Evolutionary conservation across 2,888 invertebrate species (phyloP), one percentile per base, ranked within the genome.

Genomic region (Carpatolechia fugitivella): DNA sequence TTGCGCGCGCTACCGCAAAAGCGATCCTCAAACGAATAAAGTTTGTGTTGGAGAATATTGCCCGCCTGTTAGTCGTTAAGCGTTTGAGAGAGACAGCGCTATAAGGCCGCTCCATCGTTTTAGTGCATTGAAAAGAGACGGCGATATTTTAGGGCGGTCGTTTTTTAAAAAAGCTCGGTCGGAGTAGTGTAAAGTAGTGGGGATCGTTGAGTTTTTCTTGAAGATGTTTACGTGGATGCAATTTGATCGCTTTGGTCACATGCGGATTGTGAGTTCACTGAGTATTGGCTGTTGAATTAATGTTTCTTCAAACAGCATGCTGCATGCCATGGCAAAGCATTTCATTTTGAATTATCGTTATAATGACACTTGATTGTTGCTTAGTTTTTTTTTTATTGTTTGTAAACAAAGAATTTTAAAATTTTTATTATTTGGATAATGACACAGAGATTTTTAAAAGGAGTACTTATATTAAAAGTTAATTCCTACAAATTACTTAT

Each of bases 201-300:
- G 88, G 88, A 88, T 88, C 85, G 82, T 81, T 82, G 82, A 85
- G 85, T 87, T 90, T 88, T 89, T 88, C 89, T 88, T 88, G 77
- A 89, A 89, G 90, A 88, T 87, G 87, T 90, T 90, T 88, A 88
- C 84, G 84, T 85, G 85, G 77, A 85, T 81, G 81, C 82, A 82
- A 88, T 87, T 87, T 85, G 85, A 88, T 86, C 88, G 84, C 76
- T 78, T 74, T 65, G 75, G 70, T 78, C 72, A 70, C 74, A 74
- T 73, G 76, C 70, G 70, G 64, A 73, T 72, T 72, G 71, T 81
- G 54, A 52, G 44, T 58, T 30, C 64, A 57, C 3, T 11, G 46
- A 51, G 70, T 65, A 83, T 76, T 86, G 89, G 83, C 62, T 55
- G 33, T 14, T 13, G 35, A 24, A 47, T 13, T 24, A 6, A n/a